Evolutionary conservation across 2,797 vertebrate genomes (phyloP), one percentile per base, ranked within the genome.

Genomic region (Lutjanus argentimaculatus): DNA sequence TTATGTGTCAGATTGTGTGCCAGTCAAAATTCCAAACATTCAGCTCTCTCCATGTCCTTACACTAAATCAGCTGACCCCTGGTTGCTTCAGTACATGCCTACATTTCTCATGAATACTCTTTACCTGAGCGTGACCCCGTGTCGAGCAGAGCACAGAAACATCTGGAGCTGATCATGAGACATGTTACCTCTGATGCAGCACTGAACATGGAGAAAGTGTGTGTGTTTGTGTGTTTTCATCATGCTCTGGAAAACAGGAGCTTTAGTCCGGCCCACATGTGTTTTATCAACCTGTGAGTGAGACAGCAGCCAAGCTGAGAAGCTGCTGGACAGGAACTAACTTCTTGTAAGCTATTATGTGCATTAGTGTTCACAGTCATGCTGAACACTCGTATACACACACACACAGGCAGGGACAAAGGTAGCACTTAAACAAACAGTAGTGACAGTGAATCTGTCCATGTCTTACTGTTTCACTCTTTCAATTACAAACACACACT

Each of bases 161-260:
- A 94, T 94, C 91, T 94, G 94, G 90, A 91, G 85, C 16, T 57
- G 72, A 88, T 92, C 88, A 16, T 77, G 77, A 75, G 75, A 72
- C 62, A 63, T 14, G 11, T 56, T 48, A 69, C 40, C 66, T 66
- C 82, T 67, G 72, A 83, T 56, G 80, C 55, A 4, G 15, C 49
- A 22, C 58, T 80, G 77, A 88, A 84, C 68, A 58, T 65, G 52
- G 9, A 74, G 53, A 62, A 42, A 78, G 51, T 64, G 30, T 25
- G 52, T 66, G 53, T 74, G 53, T 46, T 64, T 61, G 51, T 80
- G 45, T 75, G 80, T 85, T 85, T 90, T 79, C 59, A 84, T 46
- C 73, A 46, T 11, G 52, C 48, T 74, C 53, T 51, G 56, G 64
- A 77, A 57, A 77, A 82, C 85, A 74, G 71, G 64, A 85, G 83